Evolutionary conservation across 2,888 invertebrate genomes (phyloP), one percentile per base, ranked within the genome.

Genomic region (Drosophila trichaetosa): DNA sequence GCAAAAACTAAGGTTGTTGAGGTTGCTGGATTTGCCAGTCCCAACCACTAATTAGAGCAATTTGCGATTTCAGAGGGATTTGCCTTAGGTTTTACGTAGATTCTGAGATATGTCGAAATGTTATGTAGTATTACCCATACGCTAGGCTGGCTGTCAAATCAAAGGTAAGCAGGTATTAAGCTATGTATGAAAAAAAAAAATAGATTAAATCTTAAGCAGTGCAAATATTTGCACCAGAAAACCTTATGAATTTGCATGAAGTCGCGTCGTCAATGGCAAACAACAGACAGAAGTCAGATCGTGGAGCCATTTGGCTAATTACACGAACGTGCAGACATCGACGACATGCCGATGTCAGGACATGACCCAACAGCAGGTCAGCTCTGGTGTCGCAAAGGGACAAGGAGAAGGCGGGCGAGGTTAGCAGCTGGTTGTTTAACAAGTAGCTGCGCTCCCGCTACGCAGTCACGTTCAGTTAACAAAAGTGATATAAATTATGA

Each of bases 401-500:
- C 42, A 49, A 31, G 38, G 21, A 31, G 11, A 6, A 11, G 33
- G 36, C 29, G 54, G 49, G 48, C 52, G 18, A 7, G 60, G 40
- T 67, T 34, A 62, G 34, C 69, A 71, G 69, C 64, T 65, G 76
- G 48, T 65, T 49, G 62, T 53, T 77, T 87, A 82, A 78, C 63
- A 86, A 77, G 70, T 63, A 65, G 66, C 82, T 70, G 58, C 59
- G 61, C 58, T 76, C 83, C 76, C 83, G 66, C 66, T 78, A 70
- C 85, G 78, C 90, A 90, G 90, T 89, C 90, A 90, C 90, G 84
- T 89, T 77, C 80, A 86, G 84, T 89, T 86, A 89, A 89, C 89
- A 78, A 90, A 90, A 90, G 87, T 90, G 83, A 89, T 83, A 86
- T 86, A 90, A 86, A 86, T 86, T 86, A 90, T 85, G 90, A 89